Evolutionary conservation across 1,140 invertebrate genomes (phyloP).

Genomic region (Bombus polaris): DNA sequence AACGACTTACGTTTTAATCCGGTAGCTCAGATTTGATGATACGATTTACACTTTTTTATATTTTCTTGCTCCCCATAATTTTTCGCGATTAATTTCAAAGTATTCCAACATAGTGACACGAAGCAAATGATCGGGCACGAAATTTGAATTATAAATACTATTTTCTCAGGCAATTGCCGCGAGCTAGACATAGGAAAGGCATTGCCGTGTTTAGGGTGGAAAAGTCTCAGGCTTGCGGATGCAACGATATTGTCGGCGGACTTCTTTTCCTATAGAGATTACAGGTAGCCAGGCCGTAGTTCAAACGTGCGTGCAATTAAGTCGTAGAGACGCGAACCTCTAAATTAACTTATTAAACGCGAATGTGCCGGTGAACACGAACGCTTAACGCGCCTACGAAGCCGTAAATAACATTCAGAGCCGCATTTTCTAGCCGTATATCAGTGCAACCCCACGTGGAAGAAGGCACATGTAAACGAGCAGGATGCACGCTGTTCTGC

Average conservation of each 20-base stretch:
- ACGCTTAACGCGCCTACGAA: constrained; percentile 42
- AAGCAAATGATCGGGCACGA: background rate
- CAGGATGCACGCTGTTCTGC: constrained; percentile 10
- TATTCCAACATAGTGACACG: no score
- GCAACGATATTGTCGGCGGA: constrained; percentile 24
- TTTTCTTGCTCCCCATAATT: background rate
- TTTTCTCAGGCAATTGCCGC: no score
- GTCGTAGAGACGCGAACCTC: constrained; percentile 52
- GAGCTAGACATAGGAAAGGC: background rate
- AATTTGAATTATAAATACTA: background rate
- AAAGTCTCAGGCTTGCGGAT: background rate
- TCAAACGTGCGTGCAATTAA: constrained; percentile 62
- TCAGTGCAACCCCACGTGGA: constrained; percentile 38
- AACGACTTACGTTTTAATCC: background rate
- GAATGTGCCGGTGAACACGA: background rate
- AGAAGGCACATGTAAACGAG: constrained; percentile 17
- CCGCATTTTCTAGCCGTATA: constrained; percentile 68
- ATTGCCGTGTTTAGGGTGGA: no score
- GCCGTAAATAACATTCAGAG: constrained; percentile 72
- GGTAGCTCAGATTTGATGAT: background rate
- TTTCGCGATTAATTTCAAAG: background rate
- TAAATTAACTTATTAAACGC: constrained; percentile 74
- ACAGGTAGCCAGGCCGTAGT: constrained; percentile 3
- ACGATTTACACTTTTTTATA: background rate
- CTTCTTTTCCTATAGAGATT: constrained; percentile 37